Evolutionary conservation across 2,888 invertebrate species (phyloP).

Genomic region (Hybos culiciformis): DNA sequence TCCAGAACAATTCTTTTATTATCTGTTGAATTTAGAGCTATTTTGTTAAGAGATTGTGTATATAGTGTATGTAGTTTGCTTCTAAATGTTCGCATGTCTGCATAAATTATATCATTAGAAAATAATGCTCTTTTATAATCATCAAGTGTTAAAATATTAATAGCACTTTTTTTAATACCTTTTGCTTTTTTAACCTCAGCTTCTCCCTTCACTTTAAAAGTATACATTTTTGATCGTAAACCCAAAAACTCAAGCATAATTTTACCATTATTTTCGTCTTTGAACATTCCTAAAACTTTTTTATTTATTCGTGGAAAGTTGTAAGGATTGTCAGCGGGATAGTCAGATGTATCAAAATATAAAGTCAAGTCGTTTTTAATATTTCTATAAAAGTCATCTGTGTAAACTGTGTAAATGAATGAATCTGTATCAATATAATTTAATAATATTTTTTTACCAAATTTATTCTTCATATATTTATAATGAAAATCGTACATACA

Average conservation of each 20-base stretch:
- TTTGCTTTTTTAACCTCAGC: not conserved
- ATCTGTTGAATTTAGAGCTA: too few relatives aligned
- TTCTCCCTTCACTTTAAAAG: not conserved
- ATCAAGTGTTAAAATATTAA: not conserved
- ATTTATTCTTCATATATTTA: constrained; percentile 4
- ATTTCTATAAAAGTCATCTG: constrained; percentile 3
- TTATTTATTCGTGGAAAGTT: constrained; percentile 14
- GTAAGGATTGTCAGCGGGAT: constrained; percentile 17
- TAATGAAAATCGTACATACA: constrained; percentile 4
- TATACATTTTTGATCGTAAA: constrained; percentile 1
- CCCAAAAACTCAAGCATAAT: not conserved
- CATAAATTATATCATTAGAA: not conserved
- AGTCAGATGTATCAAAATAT: constrained; percentile 25
- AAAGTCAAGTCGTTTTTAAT: not conserved
- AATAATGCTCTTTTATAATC: too few relatives aligned
- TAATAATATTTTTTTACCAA: not conserved
- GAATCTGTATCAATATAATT: constrained; percentile 5
- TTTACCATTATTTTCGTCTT: not conserved
- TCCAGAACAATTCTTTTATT: not conserved
- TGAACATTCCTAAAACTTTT: not conserved
- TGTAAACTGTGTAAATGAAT: constrained; percentile 1
- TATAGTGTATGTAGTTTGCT: not conserved
- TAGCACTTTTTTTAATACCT: not conserved
- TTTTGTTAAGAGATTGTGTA: too few relatives aligned
- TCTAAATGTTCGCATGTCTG: not conserved